Percentiles rank a stretch among this genome's conserved stretches.
These are phyloP conservation scores for Antechinus stuartii DNA, from an alignment of 2,113 vertebrate species.

Conservation along the genomic window DNA sequence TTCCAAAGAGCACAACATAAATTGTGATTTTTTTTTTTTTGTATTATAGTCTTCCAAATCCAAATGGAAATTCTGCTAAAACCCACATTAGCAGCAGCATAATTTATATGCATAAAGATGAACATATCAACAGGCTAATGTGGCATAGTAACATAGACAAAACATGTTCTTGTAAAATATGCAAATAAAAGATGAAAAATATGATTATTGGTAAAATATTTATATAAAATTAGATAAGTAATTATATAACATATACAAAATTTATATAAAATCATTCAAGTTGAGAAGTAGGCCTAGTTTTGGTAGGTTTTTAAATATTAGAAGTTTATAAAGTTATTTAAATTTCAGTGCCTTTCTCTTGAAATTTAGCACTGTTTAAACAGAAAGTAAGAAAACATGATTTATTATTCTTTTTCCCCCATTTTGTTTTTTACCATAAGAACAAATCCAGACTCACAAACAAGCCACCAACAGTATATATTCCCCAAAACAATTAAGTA, in stretches of 20 bases:
- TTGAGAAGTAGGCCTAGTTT: not conserved
- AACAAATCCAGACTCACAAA: not conserved
- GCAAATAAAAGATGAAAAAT: not conserved
- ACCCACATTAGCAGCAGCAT: not conserved
- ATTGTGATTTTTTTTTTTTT: not conserved
- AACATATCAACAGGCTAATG: not conserved
- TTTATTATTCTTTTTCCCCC: not conserved
- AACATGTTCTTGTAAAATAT: constrained; percentile 8
- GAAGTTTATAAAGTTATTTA: not conserved
- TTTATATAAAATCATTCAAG: constrained; percentile 7
- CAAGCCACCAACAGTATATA: not conserved
- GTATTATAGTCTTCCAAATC: not conserved
- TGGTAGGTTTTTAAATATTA: not conserved
- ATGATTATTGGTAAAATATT: not conserved
- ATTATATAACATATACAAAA: no score
- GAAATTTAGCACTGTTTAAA: not conserved
- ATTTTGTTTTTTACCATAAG: not conserved
- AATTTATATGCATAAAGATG: not conserved
- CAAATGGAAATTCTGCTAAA: not conserved
- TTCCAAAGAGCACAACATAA: not conserved
- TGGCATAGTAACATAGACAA: not conserved
- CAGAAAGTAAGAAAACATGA: not conserved
- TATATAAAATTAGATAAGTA: not conserved
- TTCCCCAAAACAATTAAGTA: not conserved
- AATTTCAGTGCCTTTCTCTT: not conserved